These are phyloP conservation scores for Eledone cirrhosa DNA, from an alignment of 2,888 invertebrate species.

Conservation along the genomic window DNA sequence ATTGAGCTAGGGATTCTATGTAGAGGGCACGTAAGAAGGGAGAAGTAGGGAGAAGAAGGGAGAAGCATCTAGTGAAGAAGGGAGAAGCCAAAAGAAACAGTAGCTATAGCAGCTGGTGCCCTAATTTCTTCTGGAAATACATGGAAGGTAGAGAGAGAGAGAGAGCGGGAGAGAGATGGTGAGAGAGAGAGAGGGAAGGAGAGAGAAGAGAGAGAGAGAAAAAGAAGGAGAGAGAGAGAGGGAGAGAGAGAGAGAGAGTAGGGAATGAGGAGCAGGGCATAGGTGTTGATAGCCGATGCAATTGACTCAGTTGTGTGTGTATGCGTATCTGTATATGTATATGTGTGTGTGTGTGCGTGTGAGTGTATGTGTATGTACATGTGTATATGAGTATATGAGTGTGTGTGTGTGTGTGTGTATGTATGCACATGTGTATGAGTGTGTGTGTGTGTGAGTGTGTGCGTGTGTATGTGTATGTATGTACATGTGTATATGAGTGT, in stretches of 20 bases:
- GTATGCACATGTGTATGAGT: not conserved
- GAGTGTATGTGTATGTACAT: not conserved
- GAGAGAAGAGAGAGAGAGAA: not conserved
- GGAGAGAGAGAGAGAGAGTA: not conserved
- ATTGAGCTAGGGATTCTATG: no score
- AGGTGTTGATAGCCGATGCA: no score
- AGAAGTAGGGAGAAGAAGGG: no score
- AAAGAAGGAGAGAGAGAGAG: not conserved
- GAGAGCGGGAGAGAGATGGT: not conserved
- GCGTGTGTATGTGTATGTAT: not conserved
- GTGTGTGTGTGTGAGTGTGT: not conserved
- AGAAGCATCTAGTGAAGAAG: no score
- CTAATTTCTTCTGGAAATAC: no score
- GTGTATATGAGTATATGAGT: not conserved
- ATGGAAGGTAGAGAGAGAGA: constrained; percentile 1
- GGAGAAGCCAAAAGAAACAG: no score
- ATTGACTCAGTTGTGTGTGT: not conserved
- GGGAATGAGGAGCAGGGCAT: not conserved
- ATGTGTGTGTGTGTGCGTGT: not conserved
- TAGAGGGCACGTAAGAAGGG: no score
- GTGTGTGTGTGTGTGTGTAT: not conserved
- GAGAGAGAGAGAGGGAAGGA: not conserved
- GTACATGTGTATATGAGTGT: not conserved
- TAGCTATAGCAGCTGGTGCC: no score
- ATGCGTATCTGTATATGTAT: not conserved